A percentile compares a stretch with the other conserved stretches of the same genome.
Conservation (phyloP, 2,113 vertebrate species). For the Halcyon malimbica region DNA sequence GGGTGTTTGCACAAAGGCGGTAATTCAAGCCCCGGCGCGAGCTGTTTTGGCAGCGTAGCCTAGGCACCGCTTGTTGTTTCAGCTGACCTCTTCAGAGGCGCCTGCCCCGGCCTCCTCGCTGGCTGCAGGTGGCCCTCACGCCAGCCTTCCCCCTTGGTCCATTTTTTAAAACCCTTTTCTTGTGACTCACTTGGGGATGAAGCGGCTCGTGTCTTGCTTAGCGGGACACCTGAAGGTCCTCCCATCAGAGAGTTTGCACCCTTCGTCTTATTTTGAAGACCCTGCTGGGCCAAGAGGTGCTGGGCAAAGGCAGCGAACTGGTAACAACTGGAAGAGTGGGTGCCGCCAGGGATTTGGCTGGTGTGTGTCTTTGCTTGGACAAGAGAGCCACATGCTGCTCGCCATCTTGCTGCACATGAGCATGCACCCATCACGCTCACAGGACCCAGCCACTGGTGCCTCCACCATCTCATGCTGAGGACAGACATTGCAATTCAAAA, state of each 20-base stretch:
- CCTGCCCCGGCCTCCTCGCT: not conserved
- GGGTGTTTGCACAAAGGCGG: constrained; percentile 45
- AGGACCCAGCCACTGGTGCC: accelerated
- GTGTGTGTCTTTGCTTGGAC: not conserved
- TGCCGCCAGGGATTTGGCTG: not conserved
- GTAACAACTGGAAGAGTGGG: not conserved
- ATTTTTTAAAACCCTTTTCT: not conserved
- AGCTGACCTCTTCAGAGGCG: not conserved
- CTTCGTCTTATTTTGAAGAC: not conserved
- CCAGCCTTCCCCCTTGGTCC: not conserved
- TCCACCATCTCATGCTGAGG: not conserved
- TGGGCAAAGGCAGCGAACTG: not conserved
- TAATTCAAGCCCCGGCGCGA: constrained; percentile 23
- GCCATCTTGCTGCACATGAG: not conserved
- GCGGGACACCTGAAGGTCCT: not conserved
- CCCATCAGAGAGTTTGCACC: accelerated
- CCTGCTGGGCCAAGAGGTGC: not conserved
- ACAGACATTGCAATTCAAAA: not conserved
- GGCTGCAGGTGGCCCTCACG: not conserved
- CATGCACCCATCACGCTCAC: accelerated
- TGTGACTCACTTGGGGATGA: accelerated
- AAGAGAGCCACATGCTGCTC: not conserved
- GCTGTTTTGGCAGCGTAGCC: constrained; percentile 53
- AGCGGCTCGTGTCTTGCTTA: not conserved
- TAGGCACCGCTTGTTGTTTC: constrained; percentile 19